Conservation (phyloP, 2,797 vertebrate species). For the Hippopotamyrus pictus region DNA sequence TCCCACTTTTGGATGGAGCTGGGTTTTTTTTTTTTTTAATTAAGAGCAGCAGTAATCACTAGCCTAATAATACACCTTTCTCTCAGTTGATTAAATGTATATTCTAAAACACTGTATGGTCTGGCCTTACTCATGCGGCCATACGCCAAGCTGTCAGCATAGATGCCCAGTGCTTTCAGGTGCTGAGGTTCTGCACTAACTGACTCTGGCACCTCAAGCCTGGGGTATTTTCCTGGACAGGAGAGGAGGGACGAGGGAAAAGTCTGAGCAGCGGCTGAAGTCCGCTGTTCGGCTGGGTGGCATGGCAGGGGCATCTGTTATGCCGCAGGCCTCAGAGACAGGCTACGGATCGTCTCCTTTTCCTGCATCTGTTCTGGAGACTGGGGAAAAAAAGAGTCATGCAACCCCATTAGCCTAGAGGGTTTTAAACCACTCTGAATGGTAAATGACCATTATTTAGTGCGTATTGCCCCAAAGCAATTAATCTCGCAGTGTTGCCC, state of each 20-base stretch:
- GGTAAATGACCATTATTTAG: conserved; percentile 15
- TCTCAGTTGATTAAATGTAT: background rate
- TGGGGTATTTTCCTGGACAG: conserved; percentile 1
- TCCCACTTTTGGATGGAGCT: background rate
- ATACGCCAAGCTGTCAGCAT: background rate
- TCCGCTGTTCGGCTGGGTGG: background rate
- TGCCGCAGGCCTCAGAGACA: conserved; percentile 14
- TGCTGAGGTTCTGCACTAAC: background rate
- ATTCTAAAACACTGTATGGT: background rate
- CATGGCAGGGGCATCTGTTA: conserved; percentile 50
- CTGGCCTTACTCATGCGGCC: background rate
- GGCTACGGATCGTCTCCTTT: conserved; percentile 17
- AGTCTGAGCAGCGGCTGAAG: background rate
- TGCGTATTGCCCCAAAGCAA: background rate
- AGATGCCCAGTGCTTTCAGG: background rate
- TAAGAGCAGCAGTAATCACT: background rate
- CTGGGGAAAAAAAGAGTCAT: conserved; percentile 14
- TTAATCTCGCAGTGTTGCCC: background rate
- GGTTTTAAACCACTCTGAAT: background rate
- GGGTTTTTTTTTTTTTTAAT: background rate
- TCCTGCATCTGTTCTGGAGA: conserved; percentile 17
- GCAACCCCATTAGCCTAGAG: conserved; percentile 1
- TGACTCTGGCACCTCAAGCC: background rate
- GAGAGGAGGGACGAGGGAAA: background rate
- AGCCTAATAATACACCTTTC: background rate